A percentile compares a stretch with the other conserved stretches of the same genome.
Evolutionary conservation across 2,113 vertebrate species (phyloP).

Genomic region (Neodontobutis hainanensis): DNA sequence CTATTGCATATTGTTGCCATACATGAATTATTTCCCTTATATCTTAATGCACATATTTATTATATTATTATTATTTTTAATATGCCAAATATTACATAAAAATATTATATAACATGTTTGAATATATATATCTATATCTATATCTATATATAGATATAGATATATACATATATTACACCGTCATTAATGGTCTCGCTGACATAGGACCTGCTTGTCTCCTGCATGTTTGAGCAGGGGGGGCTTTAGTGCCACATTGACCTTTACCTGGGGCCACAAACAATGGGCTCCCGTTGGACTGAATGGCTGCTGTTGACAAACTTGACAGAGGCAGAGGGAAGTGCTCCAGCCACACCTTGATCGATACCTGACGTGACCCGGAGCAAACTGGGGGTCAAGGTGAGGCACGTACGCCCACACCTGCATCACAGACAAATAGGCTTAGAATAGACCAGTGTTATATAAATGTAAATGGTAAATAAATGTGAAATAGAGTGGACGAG

Average conservation of each 20-base stretch:
- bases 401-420: slow-evolving; percentile 24
- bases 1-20: too few relatives aligned
- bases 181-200: slow-evolving; percentile 2
- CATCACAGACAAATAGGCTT: not conserved
- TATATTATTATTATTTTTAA: too few relatives aligned
- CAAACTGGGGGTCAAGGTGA: slow-evolving; percentile 69
- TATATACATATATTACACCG: not conserved
- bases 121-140: too few relatives aligned
- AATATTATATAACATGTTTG: too few relatives aligned
- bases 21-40: too few relatives aligned
- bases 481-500: not conserved
- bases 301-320: slow-evolving; percentile 63
- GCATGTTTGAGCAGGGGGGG: not conserved
- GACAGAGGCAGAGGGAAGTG: slow-evolving; percentile 59
- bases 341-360: slow-evolving; percentile 68
- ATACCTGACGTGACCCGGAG: slow-evolving; percentile 62
- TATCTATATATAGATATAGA: too few relatives aligned
- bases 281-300: slow-evolving; percentile 17
- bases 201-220: not conserved
- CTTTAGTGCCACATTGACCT: slow-evolving; percentile 22
- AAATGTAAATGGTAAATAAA: fast-evolving
- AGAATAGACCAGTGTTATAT: not conserved
- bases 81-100: too few relatives aligned
- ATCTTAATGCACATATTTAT: too few relatives aligned
- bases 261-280: slow-evolving; percentile 43